Conservation (phyloP, 1,140 invertebrate genomes). For the Musca vetustissima region DNA sequence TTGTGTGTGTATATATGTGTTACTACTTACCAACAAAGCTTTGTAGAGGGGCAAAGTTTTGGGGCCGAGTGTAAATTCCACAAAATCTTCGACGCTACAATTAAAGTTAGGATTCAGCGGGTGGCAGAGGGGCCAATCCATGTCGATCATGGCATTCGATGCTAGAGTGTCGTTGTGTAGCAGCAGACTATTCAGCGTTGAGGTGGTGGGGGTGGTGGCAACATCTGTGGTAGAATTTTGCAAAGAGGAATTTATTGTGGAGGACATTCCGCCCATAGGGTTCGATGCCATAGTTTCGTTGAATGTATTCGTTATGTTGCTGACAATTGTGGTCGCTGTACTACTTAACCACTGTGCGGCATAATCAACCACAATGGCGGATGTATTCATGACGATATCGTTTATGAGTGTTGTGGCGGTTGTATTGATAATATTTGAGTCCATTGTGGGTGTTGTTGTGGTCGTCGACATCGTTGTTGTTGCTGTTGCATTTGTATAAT, state of each 20-base stretch:
- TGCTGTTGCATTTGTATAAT: no score
- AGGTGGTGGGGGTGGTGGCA: no score
- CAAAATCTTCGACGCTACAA: slow-evolving; percentile 58
- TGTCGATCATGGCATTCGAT: neutral
- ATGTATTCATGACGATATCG: neutral
- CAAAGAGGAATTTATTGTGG: no score
- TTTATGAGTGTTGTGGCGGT: neutral
- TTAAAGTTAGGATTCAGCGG: slow-evolving; percentile 53
- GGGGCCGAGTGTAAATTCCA: slow-evolving; percentile 58
- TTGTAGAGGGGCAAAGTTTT: slow-evolving; percentile 57
- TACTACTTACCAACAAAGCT: slow-evolving; percentile 51
- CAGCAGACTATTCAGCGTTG: no score
- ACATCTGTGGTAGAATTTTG: neutral
- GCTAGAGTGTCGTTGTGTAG: neutral
- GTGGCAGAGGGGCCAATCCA: slow-evolving; percentile 18
- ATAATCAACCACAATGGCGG: neutral
- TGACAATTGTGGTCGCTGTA: neutral
- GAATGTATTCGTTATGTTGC: neutral
- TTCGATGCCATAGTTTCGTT: neutral
- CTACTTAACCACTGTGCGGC: slow-evolving; percentile 1
- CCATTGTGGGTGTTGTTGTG: no score
- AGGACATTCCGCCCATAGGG: neutral
- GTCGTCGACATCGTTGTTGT: no score
- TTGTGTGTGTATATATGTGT: no score
- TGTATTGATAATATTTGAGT: neutral